A percentile compares a stretch with the other conserved stretches of the same genome.
These are phyloP conservation scores for Amyelois transitella DNA, from an alignment of 1,140 invertebrate species.

Conservation along the genomic window DNA sequence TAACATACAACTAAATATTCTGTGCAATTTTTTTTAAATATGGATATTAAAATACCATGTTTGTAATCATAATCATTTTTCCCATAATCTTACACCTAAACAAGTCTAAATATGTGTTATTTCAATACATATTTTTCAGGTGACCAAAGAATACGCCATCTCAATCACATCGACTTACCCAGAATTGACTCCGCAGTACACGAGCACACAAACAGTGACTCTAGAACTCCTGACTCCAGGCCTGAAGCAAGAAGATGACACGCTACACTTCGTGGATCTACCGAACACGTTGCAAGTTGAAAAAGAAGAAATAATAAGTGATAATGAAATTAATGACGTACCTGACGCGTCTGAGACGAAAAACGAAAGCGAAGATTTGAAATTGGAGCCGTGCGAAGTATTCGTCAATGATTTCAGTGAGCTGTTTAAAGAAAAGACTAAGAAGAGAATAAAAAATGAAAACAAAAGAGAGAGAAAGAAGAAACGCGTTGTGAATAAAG, in stretches of 20 bases:
- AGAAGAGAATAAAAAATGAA: too few relatives aligned
- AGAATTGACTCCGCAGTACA: neutral
- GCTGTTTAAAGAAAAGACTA: neutral
- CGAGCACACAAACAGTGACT: neutral
- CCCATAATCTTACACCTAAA: too few relatives aligned
- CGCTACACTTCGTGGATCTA: neutral
- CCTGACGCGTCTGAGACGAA: neutral
- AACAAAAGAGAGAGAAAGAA: too few relatives aligned
- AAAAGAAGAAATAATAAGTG: neutral
- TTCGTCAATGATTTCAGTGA: neutral
- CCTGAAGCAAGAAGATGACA: neutral
- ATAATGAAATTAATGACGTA: neutral
- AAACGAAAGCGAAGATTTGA: neutral
- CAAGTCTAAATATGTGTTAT: too few relatives aligned
- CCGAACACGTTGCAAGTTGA: neutral
- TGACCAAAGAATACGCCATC: neutral
- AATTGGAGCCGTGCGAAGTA: neutral
- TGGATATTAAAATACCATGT: too few relatives aligned
- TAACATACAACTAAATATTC: too few relatives aligned
- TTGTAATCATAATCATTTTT: too few relatives aligned
- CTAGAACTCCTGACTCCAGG: neutral
- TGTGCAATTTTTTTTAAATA: too few relatives aligned
- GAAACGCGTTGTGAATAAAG: too few relatives aligned
- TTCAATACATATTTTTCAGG: neutral
- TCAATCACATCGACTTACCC: neutral